These are phyloP conservation scores for Rhagoletis pomonella DNA, from an alignment of 1,140 invertebrate species.

Conservation along the genomic window DNA sequence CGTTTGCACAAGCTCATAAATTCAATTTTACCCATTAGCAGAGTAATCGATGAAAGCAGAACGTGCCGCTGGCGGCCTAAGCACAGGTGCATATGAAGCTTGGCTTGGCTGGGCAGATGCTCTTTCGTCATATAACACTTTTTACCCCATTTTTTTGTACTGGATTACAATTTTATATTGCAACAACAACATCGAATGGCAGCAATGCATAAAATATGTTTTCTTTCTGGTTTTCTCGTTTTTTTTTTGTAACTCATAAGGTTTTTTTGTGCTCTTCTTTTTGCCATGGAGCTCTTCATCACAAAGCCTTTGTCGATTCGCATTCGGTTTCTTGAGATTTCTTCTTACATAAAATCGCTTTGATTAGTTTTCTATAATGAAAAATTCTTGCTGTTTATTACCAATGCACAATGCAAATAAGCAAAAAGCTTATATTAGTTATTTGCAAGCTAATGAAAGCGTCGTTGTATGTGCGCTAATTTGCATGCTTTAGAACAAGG, in stretches of 20 bases:
- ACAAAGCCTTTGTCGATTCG: background rate
- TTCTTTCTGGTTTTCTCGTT: background rate
- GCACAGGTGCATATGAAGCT: background rate
- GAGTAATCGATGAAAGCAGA: conserved; percentile 30
- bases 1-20: conserved; percentile 7
- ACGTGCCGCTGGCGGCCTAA: background rate
- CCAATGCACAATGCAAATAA: background rate
- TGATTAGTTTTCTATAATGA: conserved; percentile 47
- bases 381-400: conserved; percentile 34
- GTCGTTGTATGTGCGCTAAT: background rate
- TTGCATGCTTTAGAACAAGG: background rate
- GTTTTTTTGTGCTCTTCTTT: background rate
- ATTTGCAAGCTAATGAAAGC: background rate
- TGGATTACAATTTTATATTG: background rate
- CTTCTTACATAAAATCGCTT: conserved; percentile 16
- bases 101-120: background rate
- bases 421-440: background rate
- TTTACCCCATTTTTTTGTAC: background rate
- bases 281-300: background rate
- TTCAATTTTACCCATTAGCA: conserved; percentile 14
- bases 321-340: conserved; percentile 9
- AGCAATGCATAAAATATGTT: conserved; percentile 4
- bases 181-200: background rate
- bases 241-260: background rate
- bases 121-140: background rate